phyloP scores from a whole-genome alignment of 2,888 invertebrate species.

The Epinotia nisella region DNA sequence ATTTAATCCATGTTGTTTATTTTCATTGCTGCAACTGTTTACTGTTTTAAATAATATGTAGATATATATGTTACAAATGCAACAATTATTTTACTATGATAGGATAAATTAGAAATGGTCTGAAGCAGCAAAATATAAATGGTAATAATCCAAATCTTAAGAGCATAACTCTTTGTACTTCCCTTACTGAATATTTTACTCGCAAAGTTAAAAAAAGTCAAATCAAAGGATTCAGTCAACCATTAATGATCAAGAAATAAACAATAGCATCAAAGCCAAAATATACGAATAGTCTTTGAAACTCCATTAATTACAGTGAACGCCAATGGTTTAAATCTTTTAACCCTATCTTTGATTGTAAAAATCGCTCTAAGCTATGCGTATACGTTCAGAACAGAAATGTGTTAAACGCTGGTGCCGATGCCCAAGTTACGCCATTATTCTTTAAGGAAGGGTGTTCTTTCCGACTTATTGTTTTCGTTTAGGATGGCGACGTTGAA shows the following conservation, averaged over 20 bases:
- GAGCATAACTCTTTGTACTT: background rate
- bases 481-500: conserved; percentile 74
- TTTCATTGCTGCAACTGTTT: background rate
- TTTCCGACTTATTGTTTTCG: conserved; percentile 81
- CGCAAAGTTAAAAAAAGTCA: background rate
- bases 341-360: conserved; percentile 70
- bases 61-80: background rate
- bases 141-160: background rate
- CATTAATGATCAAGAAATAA: conserved; percentile 52
- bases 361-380: conserved; percentile 62
- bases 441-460: conserved; percentile 50
- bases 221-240: conserved; percentile 19
- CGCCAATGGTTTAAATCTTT: conserved; percentile 72
- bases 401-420: background rate
- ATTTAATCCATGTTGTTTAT: background rate
- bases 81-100: no score
- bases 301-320: conserved; percentile 77
- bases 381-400: conserved; percentile 2
- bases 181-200: background rate
- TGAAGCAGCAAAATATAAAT: no score
- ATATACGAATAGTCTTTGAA: conserved; percentile 63
- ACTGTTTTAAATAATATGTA: background rate
- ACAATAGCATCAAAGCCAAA: conserved; percentile 70
- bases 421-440: conserved; percentile 4
- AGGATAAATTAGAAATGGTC: no score